A percentile compares a stretch with the other conserved stretches of the same genome.
These are phyloP conservation scores for Ianthella basta DNA, from an alignment of 37 sponge, comb jelly and placozoan genomes.

Conservation along the genomic window DNA sequence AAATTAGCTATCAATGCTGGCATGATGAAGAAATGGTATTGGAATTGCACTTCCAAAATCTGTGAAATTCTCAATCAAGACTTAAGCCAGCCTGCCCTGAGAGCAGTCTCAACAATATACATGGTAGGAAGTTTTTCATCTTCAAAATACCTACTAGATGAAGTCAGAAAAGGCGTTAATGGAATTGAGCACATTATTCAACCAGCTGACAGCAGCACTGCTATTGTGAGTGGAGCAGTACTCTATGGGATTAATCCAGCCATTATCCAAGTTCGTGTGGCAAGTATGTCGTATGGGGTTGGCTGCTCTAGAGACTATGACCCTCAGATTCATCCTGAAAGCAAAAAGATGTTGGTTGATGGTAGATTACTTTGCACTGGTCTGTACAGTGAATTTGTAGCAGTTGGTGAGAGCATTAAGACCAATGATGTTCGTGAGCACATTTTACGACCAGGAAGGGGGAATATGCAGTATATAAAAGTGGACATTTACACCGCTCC, in stretches of 20 bases:
- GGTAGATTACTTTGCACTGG: neutral
- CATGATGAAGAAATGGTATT: too few relatives aligned
- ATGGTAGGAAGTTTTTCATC: constrained; percentile 23
- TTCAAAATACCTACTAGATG: neutral
- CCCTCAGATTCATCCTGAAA: neutral
- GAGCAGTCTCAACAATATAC: neutral
- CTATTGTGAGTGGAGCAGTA: constrained; percentile 18
- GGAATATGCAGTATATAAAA: too few relatives aligned
- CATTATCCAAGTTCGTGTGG: constrained; percentile 13
- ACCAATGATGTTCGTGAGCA: too few relatives aligned
- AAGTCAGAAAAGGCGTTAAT: neutral
- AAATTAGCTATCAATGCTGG: too few relatives aligned
- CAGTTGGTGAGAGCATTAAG: too few relatives aligned
- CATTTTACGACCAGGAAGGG: too few relatives aligned
- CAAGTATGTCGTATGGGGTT: neutral
- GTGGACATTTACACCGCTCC: too few relatives aligned
- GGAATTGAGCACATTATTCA: neutral
- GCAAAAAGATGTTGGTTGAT: neutral
- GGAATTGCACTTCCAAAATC: too few relatives aligned
- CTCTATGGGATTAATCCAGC: constrained; percentile 28
- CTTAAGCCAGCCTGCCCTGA: neutral
- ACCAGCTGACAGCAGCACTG: neutral
- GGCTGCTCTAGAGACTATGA: neutral
- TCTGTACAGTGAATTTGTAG: too few relatives aligned
- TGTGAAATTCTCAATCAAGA: too few relatives aligned